Conservation (phyloP, 2,113 vertebrate species). For the Hemichromis elongatus region DNA sequence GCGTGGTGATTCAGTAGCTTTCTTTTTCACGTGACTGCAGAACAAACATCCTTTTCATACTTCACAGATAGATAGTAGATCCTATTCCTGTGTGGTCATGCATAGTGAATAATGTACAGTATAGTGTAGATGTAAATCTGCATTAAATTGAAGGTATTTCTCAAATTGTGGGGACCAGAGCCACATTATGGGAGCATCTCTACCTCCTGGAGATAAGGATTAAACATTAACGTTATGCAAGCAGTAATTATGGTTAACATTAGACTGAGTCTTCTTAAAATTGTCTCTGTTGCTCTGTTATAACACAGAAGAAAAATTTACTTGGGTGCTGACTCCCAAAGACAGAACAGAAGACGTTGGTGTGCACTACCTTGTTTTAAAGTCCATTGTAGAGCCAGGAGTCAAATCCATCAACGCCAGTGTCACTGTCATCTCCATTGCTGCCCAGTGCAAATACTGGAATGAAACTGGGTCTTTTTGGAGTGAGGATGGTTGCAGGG, state of each 20-base stretch:
- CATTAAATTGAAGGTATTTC: not conserved
- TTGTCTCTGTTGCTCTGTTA: not conserved
- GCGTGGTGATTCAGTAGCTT: not conserved
- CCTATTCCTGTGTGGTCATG: not conserved
- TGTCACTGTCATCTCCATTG: slow-evolving; percentile 78
- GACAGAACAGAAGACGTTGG: slow-evolving; percentile 76
- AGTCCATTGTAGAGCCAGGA: slow-evolving; percentile 69
- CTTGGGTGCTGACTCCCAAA: slow-evolving; percentile 84
- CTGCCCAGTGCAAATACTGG: slow-evolving; percentile 89
- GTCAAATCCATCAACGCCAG: slow-evolving; percentile 65
- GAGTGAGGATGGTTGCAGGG: slow-evolving; percentile 84
- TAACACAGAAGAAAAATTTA: slow-evolving; percentile 75
- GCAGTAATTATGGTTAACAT: not conserved
- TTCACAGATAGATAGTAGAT: not conserved
- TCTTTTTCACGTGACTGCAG: not conserved
- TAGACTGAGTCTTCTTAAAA: not conserved
- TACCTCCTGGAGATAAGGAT: not conserved
- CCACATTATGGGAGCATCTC: not conserved
- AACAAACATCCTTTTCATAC: not conserved
- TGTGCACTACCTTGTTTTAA: slow-evolving; percentile 80
- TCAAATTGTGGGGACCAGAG: not conserved
- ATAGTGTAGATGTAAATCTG: not conserved
- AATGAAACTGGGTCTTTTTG: slow-evolving; percentile 76
- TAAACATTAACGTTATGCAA: not conserved
- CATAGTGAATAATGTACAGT: not conserved